phyloP scores from a whole-genome alignment of 2,888 invertebrate genomes.

The Agrochola lota region DNA sequence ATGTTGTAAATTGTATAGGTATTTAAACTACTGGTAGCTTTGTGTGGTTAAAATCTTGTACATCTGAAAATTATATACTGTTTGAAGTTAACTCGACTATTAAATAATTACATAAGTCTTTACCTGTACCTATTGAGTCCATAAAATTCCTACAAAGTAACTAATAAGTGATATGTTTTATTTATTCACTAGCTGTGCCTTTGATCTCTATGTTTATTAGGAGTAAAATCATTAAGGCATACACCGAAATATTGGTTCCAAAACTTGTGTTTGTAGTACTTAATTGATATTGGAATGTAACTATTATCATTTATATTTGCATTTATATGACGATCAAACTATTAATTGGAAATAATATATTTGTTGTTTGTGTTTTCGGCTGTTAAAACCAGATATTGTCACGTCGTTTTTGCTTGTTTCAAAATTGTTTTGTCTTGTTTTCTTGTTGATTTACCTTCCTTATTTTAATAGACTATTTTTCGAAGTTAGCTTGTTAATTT shows the following conservation, averaged over 20 bases:
- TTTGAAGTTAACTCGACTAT: slow-evolving; percentile 50
- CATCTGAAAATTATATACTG: slow-evolving; percentile 43
- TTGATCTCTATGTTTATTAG: slow-evolving; percentile 58
- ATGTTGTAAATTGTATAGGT: slow-evolving; percentile 60
- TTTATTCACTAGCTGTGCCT: slow-evolving; percentile 69
- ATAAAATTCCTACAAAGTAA: slow-evolving; percentile 49
- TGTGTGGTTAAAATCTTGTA: slow-evolving; percentile 53
- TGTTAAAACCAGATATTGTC: slow-evolving; percentile 31
- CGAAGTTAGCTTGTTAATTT: slow-evolving; percentile 23
- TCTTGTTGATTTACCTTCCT: slow-evolving; percentile 23
- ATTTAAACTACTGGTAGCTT: slow-evolving; percentile 52
- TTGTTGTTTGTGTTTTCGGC: slow-evolving; percentile 39
- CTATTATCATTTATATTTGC: slow-evolving; percentile 40
- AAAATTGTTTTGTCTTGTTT: slow-evolving; percentile 28
- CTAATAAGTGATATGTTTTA: slow-evolving; percentile 44
- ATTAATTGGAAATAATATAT: slow-evolving; percentile 40
- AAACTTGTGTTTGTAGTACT: slow-evolving; percentile 54
- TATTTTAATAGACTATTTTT: slow-evolving; percentile 24
- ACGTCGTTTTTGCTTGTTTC: slow-evolving; percentile 30
- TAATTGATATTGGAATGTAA: slow-evolving; percentile 52
- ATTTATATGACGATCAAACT: slow-evolving; percentile 51
- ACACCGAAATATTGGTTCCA: slow-evolving; percentile 35
- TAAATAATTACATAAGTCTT: slow-evolving; percentile 40
- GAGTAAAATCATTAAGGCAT: slow-evolving; percentile 50
- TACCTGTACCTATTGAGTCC: slow-evolving; percentile 49